phyloP scores from a whole-genome alignment of 2,797 vertebrate species.

The Parotocinclus haroldoi region DNA sequence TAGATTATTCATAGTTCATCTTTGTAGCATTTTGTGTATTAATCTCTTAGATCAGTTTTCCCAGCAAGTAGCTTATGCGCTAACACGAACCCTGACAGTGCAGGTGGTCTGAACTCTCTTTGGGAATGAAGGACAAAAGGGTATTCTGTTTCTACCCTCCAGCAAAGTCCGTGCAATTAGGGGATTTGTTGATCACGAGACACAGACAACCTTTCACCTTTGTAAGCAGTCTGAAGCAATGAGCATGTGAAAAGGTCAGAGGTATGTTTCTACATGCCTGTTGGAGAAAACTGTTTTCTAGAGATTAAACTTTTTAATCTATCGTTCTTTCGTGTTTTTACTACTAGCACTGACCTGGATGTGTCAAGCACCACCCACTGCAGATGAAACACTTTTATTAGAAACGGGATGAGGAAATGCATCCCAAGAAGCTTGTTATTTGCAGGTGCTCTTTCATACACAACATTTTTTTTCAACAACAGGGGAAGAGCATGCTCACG shows the following conservation, averaged over 20 bases:
- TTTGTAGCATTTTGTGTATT: constrained; percentile 6
- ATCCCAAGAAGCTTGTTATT: constrained; percentile 46
- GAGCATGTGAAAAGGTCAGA: constrained; percentile 3
- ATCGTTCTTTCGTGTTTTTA: constrained; percentile 27
- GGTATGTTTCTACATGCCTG: constrained; percentile 2
- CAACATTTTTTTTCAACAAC: constrained; percentile 51
- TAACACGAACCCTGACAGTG: neutral
- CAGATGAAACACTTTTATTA: constrained; percentile 48
- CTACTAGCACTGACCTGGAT: constrained; percentile 22
- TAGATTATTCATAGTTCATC: neutral
- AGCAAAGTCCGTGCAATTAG: constrained; percentile 12
- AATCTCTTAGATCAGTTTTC: constrained; percentile 8
- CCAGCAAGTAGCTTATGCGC: neutral
- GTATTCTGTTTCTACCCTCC: neutral
- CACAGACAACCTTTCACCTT: constrained; percentile 9
- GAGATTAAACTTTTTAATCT: neutral
- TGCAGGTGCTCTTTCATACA: constrained; percentile 54
- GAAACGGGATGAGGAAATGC: constrained; percentile 24
- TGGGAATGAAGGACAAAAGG: constrained; percentile 5
- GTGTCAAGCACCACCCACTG: constrained; percentile 26
- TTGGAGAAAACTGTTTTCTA: neutral
- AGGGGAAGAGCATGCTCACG: neutral
- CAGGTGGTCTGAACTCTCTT: constrained; percentile 1
- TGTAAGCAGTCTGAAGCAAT: neutral
- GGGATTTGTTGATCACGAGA: constrained; percentile 1